Evolutionary conservation across 2,113 vertebrate genomes (phyloP).

Genomic region (Carassius carassius): DNA sequence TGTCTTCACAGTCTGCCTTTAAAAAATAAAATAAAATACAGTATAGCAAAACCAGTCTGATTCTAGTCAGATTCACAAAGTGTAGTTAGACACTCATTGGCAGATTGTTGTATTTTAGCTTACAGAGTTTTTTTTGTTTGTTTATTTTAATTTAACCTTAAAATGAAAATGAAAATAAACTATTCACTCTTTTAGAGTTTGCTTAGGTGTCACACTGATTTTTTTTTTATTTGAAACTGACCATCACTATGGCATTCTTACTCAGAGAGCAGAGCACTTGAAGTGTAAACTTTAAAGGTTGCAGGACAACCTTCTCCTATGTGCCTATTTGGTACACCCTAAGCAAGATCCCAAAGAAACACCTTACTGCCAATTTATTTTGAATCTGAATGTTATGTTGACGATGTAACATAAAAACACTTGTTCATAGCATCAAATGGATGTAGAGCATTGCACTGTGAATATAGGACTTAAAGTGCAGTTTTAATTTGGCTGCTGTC

Average conservation of each 20-base stretch:
- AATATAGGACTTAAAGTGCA: neutral
- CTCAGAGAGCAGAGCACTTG: conserved; percentile 10
- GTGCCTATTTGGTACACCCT: neutral
- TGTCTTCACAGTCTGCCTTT: neutral
- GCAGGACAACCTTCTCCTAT: neutral
- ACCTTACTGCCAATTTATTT: neutral
- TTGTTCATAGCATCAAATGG: neutral
- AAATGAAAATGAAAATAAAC: neutral
- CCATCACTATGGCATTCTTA: neutral
- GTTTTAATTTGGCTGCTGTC: neutral
- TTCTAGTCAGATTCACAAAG: neutral
- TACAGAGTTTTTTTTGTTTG: neutral
- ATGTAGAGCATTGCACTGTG: neutral
- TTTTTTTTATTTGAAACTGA: neutral
- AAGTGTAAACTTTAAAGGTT: conserved; percentile 31
- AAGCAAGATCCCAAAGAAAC: conserved; percentile 14
- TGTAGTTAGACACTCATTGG: neutral
- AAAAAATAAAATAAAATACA: neutral
- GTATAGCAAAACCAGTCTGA: neutral
- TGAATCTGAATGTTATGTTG: neutral
- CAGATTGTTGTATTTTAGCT: neutral
- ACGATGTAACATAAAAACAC: neutral
- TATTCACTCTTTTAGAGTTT: neutral
- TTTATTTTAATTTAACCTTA: neutral
- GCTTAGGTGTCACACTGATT: neutral